A percentile compares a stretch with the other conserved stretches of the same genome.
Evolutionary conservation across 2,888 invertebrate species (phyloP).

Genomic region (Atherix ibis): DNA sequence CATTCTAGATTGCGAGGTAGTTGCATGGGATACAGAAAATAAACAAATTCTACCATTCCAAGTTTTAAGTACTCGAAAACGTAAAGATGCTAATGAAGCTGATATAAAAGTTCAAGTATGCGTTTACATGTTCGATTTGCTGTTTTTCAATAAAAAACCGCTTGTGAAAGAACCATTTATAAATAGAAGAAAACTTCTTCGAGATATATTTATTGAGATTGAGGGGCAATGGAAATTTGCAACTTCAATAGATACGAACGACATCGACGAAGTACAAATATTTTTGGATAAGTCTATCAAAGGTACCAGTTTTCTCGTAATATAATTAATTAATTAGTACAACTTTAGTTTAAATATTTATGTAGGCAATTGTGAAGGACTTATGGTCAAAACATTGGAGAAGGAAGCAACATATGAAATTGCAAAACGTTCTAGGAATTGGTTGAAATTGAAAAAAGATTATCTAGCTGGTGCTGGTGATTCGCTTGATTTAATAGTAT

Average conservation of each 20-base stretch:
- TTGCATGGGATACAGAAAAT: conserved; percentile 82
- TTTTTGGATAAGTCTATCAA: conserved; percentile 90
- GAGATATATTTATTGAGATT: conserved; percentile 50
- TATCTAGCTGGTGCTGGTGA: conserved; percentile 94
- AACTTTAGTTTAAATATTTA: too few species aligned
- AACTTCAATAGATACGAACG: conserved; percentile 59
- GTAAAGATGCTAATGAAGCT: conserved; percentile 52
- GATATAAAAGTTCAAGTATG: conserved; percentile 64
- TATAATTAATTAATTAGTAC: too few species aligned
- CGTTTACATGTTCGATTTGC: conserved; percentile 90
- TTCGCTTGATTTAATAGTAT: conserved; percentile 86
- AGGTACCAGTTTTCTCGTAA: too few species aligned
- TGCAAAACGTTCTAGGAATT: conserved; percentile 83
- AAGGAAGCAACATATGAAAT: conserved; percentile 88
- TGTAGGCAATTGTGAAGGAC: conserved; percentile 84
- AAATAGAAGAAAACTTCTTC: conserved; percentile 55
- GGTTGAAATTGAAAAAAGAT: conserved; percentile 95
- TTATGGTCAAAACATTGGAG: conserved; percentile 93
- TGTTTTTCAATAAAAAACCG: conserved; percentile 78
- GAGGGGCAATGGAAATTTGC: conserved; percentile 84
- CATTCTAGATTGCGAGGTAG: conserved; percentile 91
- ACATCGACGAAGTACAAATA: conserved; percentile 81
- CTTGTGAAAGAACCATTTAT: conserved; percentile 64
- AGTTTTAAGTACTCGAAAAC: conserved; percentile 83
- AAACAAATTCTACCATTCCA: conserved; percentile 93